Base-by-base conservation (phyloP, 2,888 invertebrate genomes). In the Drosophila ustulata region DNA sequence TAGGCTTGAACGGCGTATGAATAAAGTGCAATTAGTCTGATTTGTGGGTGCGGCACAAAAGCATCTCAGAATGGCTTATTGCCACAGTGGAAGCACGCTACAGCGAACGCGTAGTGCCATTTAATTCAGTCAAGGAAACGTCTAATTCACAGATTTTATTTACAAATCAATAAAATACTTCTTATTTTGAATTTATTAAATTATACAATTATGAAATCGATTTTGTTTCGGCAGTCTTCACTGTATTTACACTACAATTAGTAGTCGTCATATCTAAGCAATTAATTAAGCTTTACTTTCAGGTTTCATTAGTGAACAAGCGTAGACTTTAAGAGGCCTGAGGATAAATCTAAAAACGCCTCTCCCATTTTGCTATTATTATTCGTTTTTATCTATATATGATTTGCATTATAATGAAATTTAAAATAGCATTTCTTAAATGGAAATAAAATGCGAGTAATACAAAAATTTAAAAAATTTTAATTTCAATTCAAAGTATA, bases 1-100 rank as follows among this genome's bases (percentile, higher is more conserved):
- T 56, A 56, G 45, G 56, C 56, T 46, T 46, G 0, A 53, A 43
- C 23, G 7, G 32, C n/a, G 11, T 30, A 50, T 50, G 67, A 52
- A 53, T 64, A 41, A 53, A 49, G 26, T 66, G 57, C 71, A 75
- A 75, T 76, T 71, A 71, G 58, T 52, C 11, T 55, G 47, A 57
- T n/a, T 13, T 66, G 57, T 66, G 66, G 76, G 74, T 71, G 74
- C 61, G 66, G 66, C 50, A 23, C 26, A 30, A 18, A 30, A 13
- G 3, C 39, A 32, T 28, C 53, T 50, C 25, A 71, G 57, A 63
- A 63, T 59, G 30, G 58, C 23, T 57, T 49, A 50, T 32, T 59
- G 32, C 8, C 32, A 62, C 61, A 62, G 46, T 58, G 23, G 2
- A 37, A 3, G 7, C 18, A 11, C 5, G 34, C 9, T 11, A 4